Percentiles rank a stretch among this genome's conserved stretches.
These are phyloP conservation scores for Homalodisca vitripennis DNA, from an alignment of 1,140 invertebrate species.

Conservation along the genomic window DNA sequence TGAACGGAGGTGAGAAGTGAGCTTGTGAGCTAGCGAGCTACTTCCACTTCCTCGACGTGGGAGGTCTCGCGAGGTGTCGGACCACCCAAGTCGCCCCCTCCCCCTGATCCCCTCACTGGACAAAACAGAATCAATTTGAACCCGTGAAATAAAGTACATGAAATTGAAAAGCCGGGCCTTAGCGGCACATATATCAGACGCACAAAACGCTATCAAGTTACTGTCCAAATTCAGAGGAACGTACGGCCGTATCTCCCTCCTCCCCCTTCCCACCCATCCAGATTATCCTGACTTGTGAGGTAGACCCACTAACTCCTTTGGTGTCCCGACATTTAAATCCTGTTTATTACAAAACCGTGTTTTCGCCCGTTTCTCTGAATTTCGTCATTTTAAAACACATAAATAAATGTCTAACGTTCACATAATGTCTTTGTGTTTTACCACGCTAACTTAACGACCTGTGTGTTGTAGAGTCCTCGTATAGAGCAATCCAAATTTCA, in stretches of 20 bases:
- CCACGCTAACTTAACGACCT: too few relatives aligned
- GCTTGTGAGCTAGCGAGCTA: background rate
- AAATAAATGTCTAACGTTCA: too few relatives aligned
- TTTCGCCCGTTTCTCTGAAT: too few relatives aligned
- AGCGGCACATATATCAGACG: conserved; percentile 16
- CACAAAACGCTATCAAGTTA: conserved; percentile 19
- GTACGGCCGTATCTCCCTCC: background rate
- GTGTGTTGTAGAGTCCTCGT: too few relatives aligned
- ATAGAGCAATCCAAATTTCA: too few relatives aligned
- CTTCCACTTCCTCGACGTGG: background rate
- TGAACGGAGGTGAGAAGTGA: background rate
- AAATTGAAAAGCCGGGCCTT: conserved; percentile 18
- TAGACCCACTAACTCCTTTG: too few relatives aligned
- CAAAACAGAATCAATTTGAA: conserved; percentile 26
- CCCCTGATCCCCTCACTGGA: background rate
- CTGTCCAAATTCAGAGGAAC: background rate
- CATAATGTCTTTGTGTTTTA: too few relatives aligned
- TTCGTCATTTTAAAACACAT: too few relatives aligned
- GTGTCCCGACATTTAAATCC: too few relatives aligned
- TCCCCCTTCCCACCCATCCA: background rate
- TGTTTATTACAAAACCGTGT: too few relatives aligned
- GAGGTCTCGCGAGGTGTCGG: background rate
- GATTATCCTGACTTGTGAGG: too few relatives aligned
- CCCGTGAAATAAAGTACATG: conserved; percentile 23
- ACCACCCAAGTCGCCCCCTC: conserved; percentile 10